These are phyloP conservation scores for Alosa alosa DNA, from an alignment of 2,113 vertebrate species.

Conservation along the genomic window DNA sequence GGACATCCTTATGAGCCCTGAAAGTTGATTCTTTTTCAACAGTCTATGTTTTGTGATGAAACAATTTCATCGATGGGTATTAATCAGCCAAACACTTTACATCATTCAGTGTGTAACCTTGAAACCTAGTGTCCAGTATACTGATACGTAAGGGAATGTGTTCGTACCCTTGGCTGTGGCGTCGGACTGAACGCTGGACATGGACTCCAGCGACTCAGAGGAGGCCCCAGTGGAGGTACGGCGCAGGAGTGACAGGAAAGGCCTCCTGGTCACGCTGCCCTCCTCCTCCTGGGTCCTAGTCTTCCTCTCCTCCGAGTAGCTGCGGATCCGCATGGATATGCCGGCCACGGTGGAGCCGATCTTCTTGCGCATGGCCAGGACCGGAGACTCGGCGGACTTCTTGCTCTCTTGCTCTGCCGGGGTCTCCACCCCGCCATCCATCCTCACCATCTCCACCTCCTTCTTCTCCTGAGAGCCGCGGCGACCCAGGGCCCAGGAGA, in stretches of 20 bases:
- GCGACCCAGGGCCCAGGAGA: conserved; percentile 78
- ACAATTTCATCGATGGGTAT: too few relatives aligned
- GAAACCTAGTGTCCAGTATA: too few relatives aligned
- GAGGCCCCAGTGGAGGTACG: conserved; percentile 81
- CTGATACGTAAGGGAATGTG: not conserved
- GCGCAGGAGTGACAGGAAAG: conserved; percentile 81
- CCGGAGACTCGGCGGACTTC: conserved; percentile 79
- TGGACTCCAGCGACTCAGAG: conserved; percentile 88
- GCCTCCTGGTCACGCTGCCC: conserved; percentile 67
- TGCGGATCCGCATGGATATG: conserved; percentile 86
- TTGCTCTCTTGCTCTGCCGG: conserved; percentile 55
- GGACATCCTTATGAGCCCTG: too few relatives aligned
- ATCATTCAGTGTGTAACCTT: too few relatives aligned
- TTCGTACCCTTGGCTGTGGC: conserved; percentile 58
- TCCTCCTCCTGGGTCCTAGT: conserved; percentile 57
- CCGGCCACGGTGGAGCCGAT: conserved; percentile 89
- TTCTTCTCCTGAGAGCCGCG: conserved; percentile 79
- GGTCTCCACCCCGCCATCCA: conserved; percentile 63
- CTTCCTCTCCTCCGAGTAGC: conserved; percentile 79
- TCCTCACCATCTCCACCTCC: conserved; percentile 71
- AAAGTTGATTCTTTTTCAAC: not conserved
- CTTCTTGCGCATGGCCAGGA: conserved; percentile 82
- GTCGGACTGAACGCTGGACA: conserved; percentile 78
- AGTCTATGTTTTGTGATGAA: not conserved
- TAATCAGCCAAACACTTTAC: not conserved